A percentile compares a stretch with the other conserved stretches of the same genome.
phyloP scores from a whole-genome alignment of 2,797 vertebrate species.

The Hypotaenidia philippensis region DNA sequence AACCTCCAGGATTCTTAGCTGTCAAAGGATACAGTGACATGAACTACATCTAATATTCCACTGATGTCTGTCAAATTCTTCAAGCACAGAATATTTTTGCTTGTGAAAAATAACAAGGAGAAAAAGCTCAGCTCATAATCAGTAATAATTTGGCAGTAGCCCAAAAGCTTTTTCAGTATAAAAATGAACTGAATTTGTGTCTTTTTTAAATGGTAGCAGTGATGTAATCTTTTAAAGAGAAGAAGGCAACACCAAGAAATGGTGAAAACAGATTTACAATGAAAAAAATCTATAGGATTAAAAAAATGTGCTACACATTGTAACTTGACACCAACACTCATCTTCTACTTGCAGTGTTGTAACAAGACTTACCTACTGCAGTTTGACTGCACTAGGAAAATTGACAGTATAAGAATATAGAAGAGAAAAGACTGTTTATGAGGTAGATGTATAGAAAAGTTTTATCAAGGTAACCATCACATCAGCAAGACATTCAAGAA shows the following conservation, averaged over 20 bases:
- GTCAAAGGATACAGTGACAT: neutral
- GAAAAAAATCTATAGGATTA: neutral
- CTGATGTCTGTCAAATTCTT: slow-evolving; percentile 31
- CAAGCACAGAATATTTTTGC: neutral
- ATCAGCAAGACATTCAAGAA: neutral
- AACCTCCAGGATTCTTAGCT: slow-evolving; percentile 3
- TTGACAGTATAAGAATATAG: neutral
- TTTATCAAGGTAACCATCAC: neutral
- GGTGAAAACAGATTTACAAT: neutral
- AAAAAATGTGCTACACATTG: neutral
- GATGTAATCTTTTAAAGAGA: neutral
- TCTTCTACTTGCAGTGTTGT: neutral
- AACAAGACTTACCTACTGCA: neutral
- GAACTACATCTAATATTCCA: slow-evolving; percentile 23
- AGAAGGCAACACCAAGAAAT: neutral
- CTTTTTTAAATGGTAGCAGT: neutral
- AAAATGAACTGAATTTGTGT: neutral
- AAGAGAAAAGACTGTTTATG: neutral
- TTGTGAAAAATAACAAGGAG: neutral
- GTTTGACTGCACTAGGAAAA: neutral
- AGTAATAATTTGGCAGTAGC: neutral
- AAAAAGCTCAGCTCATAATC: neutral
- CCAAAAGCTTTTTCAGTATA: neutral
- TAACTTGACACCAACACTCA: neutral
- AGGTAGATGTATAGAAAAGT: neutral